Conservation (phyloP, 2,113 vertebrate genomes). For the Mesocricetus auratus region DNA sequence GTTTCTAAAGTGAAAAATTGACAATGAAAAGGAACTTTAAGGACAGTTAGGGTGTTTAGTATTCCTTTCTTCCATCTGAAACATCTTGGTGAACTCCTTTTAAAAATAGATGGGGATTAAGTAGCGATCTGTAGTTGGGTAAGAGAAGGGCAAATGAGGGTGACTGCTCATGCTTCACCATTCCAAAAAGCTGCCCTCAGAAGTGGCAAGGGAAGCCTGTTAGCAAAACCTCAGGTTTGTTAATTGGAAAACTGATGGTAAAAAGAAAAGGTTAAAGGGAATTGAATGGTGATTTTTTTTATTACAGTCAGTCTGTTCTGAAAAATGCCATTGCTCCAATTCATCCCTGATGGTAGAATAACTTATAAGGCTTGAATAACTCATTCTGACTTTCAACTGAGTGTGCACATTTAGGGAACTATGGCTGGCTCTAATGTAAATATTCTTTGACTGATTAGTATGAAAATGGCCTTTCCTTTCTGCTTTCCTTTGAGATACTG, state of each 20-base stretch:
- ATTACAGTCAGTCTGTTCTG: not conserved
- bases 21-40: not conserved
- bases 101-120: conserved; percentile 73
- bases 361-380: conserved; percentile 46
- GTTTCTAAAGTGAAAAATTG: conserved; percentile 6
- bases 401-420: not conserved
- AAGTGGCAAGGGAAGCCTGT: conserved; percentile 30
- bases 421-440: conserved; percentile 52
- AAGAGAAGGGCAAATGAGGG: conserved; percentile 52
- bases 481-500: conserved; percentile 60
- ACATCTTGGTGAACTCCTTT: conserved; percentile 38
- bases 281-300: conserved; percentile 41
- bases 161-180: conserved; percentile 49
- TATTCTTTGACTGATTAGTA: conserved; percentile 62
- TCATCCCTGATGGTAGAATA: conserved; percentile 6
- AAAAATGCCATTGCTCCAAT: conserved; percentile 47
- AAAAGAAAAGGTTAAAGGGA: conserved; percentile 55
- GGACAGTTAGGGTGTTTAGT: conserved; percentile 61
- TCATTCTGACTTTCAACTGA: not conserved
- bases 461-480: conserved; percentile 48
- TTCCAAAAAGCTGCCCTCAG: not conserved
- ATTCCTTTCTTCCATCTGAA: conserved; percentile 68
- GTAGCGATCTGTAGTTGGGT: not conserved
- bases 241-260: conserved; percentile 16
- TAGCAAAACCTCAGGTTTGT: conserved; percentile 30